Evolutionary conservation across 2,888 invertebrate species (phyloP).

Genomic region (Hedychridium roseum): DNA sequence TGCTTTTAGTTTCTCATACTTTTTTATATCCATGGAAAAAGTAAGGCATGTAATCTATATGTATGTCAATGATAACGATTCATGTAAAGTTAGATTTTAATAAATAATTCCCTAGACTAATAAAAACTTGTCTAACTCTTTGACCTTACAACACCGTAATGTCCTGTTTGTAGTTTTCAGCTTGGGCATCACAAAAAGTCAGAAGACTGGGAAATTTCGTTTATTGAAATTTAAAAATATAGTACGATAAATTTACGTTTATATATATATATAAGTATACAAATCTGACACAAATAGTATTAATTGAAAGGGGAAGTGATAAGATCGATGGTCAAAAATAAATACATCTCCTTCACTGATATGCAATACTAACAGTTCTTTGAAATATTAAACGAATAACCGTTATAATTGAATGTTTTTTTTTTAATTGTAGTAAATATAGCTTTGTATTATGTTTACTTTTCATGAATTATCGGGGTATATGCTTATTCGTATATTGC

Average conservation of each 20-base stretch:
- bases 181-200: not conserved
- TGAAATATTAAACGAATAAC: constrained; percentile 34
- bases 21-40: constrained; percentile 36
- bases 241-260: constrained; percentile 39
- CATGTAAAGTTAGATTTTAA: constrained; percentile 49
- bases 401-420: constrained; percentile 28
- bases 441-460: constrained; percentile 30
- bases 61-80: constrained; percentile 29
- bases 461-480: constrained; percentile 31
- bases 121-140: constrained; percentile 5
- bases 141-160: too few species aligned
- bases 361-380: constrained; percentile 20
- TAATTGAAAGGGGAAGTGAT: constrained; percentile 32
- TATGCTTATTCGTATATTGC: constrained; percentile 25
- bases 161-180: too few species aligned
- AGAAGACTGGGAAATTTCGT: constrained; percentile 35
- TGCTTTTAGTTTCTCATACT: constrained; percentile 33
- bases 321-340: constrained; percentile 32
- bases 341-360: constrained; percentile 29
- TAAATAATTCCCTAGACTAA: constrained; percentile 40
- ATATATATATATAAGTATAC: constrained; percentile 43
- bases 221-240: constrained; percentile 56
- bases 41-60: constrained; percentile 27
- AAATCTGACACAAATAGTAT: constrained; percentile 37
- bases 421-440: constrained; percentile 48